phyloP scores from a whole-genome alignment of 2,888 invertebrate genomes.

The Andrena dorsata region DNA sequence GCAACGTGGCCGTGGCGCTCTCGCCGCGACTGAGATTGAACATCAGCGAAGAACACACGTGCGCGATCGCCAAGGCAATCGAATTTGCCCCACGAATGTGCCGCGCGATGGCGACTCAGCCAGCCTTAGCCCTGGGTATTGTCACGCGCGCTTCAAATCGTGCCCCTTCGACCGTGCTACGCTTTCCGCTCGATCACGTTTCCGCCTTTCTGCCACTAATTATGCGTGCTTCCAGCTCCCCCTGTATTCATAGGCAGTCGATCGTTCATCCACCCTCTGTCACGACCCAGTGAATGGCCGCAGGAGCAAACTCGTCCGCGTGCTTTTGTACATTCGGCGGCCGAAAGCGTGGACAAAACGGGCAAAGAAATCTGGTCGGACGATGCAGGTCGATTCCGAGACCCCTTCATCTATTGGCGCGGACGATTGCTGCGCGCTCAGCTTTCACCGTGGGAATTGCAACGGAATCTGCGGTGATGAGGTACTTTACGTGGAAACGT shows the following conservation, averaged over 20 bases:
- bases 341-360: background rate
- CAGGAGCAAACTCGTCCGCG: conserved; percentile 14
- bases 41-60: conserved; percentile 31
- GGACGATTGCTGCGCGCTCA: background rate
- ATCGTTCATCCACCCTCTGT: conserved; percentile 15
- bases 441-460: background rate
- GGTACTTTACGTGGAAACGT: conserved; percentile 12
- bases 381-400: conserved; percentile 1
- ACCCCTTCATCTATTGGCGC: conserved; percentile 4
- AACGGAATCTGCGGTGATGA: conserved; percentile 11
- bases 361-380: conserved; percentile 6
- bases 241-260: conserved; percentile 53
- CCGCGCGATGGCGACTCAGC: conserved; percentile 22
- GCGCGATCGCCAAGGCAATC: conserved; percentile 21
- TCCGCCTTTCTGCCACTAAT: conserved; percentile 66
- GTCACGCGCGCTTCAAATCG: conserved; percentile 49
- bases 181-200: conserved; percentile 48
- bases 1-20: background rate
- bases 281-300: conserved; percentile 15
- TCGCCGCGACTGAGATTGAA: conserved; percentile 11
- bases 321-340: conserved; percentile 5
- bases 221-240: conserved; percentile 55
- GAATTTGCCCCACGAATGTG: conserved; percentile 56
- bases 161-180: conserved; percentile 37
- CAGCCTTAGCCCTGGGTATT: conserved; percentile 16